Conservation (phyloP, 2,113 vertebrate species). For the Forbesichthys agassizii region DNA sequence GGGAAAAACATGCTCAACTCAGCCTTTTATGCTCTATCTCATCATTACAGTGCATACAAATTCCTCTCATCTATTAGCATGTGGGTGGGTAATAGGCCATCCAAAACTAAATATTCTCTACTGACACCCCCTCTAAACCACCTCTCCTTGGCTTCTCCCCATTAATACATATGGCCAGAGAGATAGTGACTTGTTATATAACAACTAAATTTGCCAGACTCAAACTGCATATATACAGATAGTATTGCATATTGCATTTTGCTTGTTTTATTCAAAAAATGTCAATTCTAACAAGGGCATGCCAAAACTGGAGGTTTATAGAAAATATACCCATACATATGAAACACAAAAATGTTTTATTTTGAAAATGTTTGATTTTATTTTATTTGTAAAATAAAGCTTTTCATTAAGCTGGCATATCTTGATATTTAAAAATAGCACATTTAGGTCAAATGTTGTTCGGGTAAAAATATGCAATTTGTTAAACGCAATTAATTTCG, state of each 20-base stretch:
- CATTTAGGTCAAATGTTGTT: no score
- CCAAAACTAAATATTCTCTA: conserved; percentile 59
- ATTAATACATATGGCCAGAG: conserved; percentile 61
- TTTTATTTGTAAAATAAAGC: no score
- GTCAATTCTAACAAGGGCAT: no score
- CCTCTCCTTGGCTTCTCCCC: conserved; percentile 32
- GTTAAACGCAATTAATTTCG: no score
- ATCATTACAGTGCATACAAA: conserved; percentile 49
- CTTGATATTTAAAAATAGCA: no score
- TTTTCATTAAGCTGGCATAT: no score
- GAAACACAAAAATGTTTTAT: no score
- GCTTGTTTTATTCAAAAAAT: not conserved
- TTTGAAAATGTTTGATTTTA: no score
- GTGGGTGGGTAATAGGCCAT: conserved; percentile 65
- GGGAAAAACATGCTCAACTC: conserved; percentile 35
- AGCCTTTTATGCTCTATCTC: conserved; percentile 27
- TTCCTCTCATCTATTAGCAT: conserved; percentile 43
- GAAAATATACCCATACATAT: no score
- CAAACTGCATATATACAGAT: conserved; percentile 6
- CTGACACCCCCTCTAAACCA: conserved; percentile 50
- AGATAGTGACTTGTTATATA: conserved; percentile 22
- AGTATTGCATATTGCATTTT: not conserved
- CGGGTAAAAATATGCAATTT: no score
- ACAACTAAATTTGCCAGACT: conserved; percentile 32
- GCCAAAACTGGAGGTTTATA: no score